Base-by-base conservation (phyloP, 2,113 vertebrate species). In the Centropristis striata region DNA sequence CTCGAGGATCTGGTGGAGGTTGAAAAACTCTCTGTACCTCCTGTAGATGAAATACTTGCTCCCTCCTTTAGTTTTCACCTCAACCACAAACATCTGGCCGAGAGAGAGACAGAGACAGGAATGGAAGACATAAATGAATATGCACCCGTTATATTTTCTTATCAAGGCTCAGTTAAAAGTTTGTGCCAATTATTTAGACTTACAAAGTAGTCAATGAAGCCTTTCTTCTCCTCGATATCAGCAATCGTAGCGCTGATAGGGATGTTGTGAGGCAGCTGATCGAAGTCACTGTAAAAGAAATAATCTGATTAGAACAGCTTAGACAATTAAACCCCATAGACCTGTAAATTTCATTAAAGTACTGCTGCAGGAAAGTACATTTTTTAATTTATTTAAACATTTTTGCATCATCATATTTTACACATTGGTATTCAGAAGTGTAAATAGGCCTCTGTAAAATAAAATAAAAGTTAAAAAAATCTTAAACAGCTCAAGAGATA, bases 21-120 rank as follows among this genome's bases (percentile, higher is more conserved):
- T 84, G 2, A 97, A 93, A 88, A 99, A 99, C 71, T 98, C 92
- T 5, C 96, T 85, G 82, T 99, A 99, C 63, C 98, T 95, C 32
- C 98, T 94, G 89, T 98, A 99, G 92, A 99, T 98, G 73, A 99
- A 89, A 81, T 99, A 99, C 83, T 96, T 98, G 36, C 95, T 93
- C 0, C 95, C 95, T 8, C 98, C 97, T 93, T 97, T 99, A 0
- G 96, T 95, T 88, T 97, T 99, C 64, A 99, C 98, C 88, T 98
- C 97, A 5, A 98, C 97, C 75, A 98, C 97, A 86, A 99, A 99
- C 28, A 88, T 86, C 98, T 99, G 75, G 5, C 1, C 61, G 41
- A 50, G 6, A 55, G 37, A 50, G 6, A 55, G 68, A 46, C 4
- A 12, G 10, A 77, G 11, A 7, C 18, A 15, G 2, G 3, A 13